Evolutionary conservation across 2,113 vertebrate species (phyloP).

Genomic region (Dromas ardeola): DNA sequence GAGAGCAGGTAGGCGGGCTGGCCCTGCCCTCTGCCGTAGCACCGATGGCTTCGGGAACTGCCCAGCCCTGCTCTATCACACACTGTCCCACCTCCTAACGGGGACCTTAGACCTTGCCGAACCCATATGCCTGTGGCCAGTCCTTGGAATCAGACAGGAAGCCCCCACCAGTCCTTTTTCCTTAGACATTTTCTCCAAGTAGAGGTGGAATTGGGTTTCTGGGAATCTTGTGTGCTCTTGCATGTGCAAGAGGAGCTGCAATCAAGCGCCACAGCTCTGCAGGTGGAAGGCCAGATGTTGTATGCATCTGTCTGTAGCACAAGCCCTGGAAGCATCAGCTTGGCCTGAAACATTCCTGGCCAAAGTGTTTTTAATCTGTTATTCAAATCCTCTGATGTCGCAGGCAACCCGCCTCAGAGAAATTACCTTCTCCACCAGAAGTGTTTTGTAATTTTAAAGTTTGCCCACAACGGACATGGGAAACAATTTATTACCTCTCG

Average conservation of each 20-base stretch:
- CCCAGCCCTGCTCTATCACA: background rate
- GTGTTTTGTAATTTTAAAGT: background rate
- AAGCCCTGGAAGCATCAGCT: background rate
- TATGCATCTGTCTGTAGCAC: background rate
- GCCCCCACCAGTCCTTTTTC: rapidly evolving
- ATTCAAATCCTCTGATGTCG: background rate
- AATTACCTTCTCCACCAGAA: background rate
- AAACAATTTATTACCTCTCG: background rate
- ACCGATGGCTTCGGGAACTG: background rate
- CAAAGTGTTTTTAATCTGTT: background rate
- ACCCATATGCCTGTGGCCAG: background rate
- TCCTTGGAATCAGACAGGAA: background rate
- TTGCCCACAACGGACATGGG: background rate
- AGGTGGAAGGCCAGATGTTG: background rate
- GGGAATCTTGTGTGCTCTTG: background rate
- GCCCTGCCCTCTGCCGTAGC: background rate
- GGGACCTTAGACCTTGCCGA: background rate
- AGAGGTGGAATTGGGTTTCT: background rate
- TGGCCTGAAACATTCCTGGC: background rate
- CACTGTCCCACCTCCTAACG: rapidly evolving
- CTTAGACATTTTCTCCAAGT: background rate
- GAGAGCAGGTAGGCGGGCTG: background rate
- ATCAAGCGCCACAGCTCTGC: rapidly evolving
- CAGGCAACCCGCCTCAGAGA: background rate
- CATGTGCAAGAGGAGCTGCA: background rate